Conservation (phyloP, 1,140 invertebrate species). For the Tetragonula clypearis region DNA sequence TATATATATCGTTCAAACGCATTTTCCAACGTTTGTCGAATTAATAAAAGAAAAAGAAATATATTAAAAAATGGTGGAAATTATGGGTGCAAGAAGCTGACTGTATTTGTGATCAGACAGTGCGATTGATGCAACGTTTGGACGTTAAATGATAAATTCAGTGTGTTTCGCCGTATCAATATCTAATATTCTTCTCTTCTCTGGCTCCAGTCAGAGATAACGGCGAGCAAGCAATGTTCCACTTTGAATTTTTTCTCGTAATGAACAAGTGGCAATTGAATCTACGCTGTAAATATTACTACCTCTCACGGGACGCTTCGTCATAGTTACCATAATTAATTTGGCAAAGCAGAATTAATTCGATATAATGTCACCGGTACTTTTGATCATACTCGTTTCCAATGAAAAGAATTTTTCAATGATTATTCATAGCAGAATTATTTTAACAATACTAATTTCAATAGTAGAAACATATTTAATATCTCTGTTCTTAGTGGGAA, state of each 20-base stretch:
- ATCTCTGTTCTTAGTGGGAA: too few species aligned
- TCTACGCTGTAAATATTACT: not conserved
- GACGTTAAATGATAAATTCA: constrained; percentile 35
- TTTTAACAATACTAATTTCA: not conserved
- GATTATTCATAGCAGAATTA: not conserved
- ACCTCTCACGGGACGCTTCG: not conserved
- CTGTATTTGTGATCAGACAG: too few species aligned
- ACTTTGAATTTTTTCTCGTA: constrained; percentile 52
- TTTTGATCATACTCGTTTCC: not conserved
- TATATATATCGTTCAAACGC: not conserved
- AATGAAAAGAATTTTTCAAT: not conserved
- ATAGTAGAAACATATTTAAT: not conserved
- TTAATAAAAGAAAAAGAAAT: too few species aligned
- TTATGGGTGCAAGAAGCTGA: not conserved
- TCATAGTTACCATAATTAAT: not conserved
- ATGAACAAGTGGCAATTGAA: constrained; percentile 32
- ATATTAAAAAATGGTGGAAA: not conserved
- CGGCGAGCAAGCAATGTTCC: constrained; percentile 25
- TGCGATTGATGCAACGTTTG: not conserved
- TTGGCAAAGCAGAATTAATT: not conserved
- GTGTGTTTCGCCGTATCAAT: not conserved
- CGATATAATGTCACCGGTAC: too few species aligned
- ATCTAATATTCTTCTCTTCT: not conserved
- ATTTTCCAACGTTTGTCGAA: not conserved
- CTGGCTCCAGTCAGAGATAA: constrained; percentile 48